Conservation (phyloP, 2,113 vertebrate species). For the Beaufortia kweichowensis region DNA sequence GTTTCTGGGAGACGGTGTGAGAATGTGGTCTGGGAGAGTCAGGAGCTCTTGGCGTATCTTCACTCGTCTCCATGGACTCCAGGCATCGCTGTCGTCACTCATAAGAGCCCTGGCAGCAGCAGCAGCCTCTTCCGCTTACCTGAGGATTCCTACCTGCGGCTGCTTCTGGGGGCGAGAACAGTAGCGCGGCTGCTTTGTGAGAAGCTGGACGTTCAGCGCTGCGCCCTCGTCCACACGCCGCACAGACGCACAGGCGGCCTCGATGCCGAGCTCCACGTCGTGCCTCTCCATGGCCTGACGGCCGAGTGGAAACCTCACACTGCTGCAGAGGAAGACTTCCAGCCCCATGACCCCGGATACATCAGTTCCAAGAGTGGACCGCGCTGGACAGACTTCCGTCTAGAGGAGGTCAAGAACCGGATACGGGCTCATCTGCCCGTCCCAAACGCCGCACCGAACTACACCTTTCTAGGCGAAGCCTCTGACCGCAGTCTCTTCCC, state of each 20-base stretch:
- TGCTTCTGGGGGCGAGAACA: conserved; percentile 63
- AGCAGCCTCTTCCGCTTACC: conserved; percentile 69
- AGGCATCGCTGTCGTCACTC: conserved; percentile 68
- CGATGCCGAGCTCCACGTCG: conserved; percentile 59
- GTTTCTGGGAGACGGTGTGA: conserved; percentile 13
- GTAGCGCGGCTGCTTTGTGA: conserved; percentile 69
- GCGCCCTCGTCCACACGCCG: conserved; percentile 70
- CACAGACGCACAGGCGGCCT: conserved; percentile 10
- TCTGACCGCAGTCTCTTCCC: conserved; percentile 67
- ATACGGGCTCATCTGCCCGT: conserved; percentile 63
- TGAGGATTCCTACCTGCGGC: conserved; percentile 60
- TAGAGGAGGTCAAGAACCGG: conserved; percentile 62
- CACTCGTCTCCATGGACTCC: conserved; percentile 73
- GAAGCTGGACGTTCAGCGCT: conserved; percentile 64
- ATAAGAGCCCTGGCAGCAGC: background rate
- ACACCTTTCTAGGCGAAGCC: conserved; percentile 66
- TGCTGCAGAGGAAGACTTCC: conserved; percentile 68
- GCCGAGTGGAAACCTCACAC: conserved; percentile 70
- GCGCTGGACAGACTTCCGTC: conserved; percentile 61
- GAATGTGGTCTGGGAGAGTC: conserved; percentile 69
- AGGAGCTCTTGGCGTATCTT: conserved; percentile 69
- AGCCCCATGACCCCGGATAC: conserved; percentile 66
- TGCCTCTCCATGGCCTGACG: conserved; percentile 74
- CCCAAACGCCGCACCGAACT: conserved; percentile 52
- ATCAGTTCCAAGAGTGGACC: conserved; percentile 73